Evolutionary conservation across 2,113 vertebrate species (phyloP).

Genomic region (Lepisosteus osseus): DNA sequence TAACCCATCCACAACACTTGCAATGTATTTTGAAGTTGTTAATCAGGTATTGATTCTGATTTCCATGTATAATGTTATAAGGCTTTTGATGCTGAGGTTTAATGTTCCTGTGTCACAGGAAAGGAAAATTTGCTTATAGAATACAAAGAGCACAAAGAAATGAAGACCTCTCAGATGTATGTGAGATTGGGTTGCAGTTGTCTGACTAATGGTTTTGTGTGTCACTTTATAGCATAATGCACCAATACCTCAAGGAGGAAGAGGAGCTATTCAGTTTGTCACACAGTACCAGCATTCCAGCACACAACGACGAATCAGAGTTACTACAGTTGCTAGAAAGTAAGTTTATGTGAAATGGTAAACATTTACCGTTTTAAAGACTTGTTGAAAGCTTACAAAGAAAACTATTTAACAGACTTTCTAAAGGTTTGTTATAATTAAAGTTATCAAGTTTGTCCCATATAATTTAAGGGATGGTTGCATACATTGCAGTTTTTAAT

Average conservation of each 20-base stretch:
- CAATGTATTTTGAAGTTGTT: conserved; percentile 91
- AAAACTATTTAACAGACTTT: too few relatives aligned
- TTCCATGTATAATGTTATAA: neutral
- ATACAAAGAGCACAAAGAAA: too few relatives aligned
- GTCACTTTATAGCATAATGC: conserved; percentile 80
- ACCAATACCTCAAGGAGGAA: conserved; percentile 87
- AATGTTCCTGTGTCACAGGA: too few relatives aligned
- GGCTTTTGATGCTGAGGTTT: too few relatives aligned
- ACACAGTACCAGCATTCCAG: conserved; percentile 94
- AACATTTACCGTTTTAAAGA: neutral
- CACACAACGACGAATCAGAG: conserved; percentile 84
- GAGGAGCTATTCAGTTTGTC: conserved; percentile 91
- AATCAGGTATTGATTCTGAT: conserved; percentile 77
- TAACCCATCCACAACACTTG: conserved; percentile 82
- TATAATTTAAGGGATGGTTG: too few relatives aligned
- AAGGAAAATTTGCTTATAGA: too few relatives aligned
- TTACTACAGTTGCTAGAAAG: conserved; percentile 93
- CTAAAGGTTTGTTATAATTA: too few relatives aligned
- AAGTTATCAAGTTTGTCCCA: too few relatives aligned
- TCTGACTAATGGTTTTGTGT: conserved; percentile 8
- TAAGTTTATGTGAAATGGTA: conserved; percentile 56
- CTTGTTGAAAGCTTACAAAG: neutral
- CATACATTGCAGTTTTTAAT: too few relatives aligned
- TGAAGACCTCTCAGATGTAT: too few relatives aligned
- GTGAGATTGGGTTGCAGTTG: too few relatives aligned